Conservation (phyloP, 1,140 invertebrate species). For the Trachymyrmex cornetzi region DNA sequence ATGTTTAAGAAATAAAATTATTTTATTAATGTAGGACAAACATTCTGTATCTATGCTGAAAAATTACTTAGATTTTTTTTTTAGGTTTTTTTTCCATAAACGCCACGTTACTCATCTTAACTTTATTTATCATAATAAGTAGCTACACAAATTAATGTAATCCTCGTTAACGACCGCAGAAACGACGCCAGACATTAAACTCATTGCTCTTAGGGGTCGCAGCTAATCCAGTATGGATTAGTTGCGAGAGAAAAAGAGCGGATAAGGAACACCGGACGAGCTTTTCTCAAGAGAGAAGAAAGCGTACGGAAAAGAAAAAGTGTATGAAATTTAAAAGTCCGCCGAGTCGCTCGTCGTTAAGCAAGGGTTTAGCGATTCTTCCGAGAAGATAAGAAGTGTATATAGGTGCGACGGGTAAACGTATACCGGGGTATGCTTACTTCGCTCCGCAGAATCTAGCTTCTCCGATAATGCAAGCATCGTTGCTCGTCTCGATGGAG, state of each 20-base stretch:
- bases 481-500: constrained; percentile 65
- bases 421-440: constrained; percentile 33
- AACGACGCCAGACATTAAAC: constrained; percentile 55
- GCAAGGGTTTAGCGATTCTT: constrained; percentile 80
- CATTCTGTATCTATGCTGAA: background rate
- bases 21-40: constrained; percentile 17
- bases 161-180: constrained; percentile 59
- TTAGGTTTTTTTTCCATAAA: constrained; percentile 19
- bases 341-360: constrained; percentile 78
- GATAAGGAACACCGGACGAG: constrained; percentile 28
- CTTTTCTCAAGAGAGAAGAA: constrained; percentile 17
- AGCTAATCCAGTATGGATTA: constrained; percentile 66
- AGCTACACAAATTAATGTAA: constrained; percentile 60
- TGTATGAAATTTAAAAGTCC: constrained; percentile 74
- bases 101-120: constrained; percentile 8
- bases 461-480: constrained; percentile 76
- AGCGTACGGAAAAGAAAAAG: constrained; percentile 54
- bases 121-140: constrained; percentile 56
- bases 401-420: constrained; percentile 58
- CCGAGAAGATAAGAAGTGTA: constrained; percentile 73
- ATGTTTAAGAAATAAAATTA: background rate
- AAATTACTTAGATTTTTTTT: background rate
- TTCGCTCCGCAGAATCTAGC: constrained; percentile 31
- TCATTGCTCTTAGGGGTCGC: constrained; percentile 61
- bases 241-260: background rate